Evolutionary conservation across 2,797 vertebrate species (phyloP).

Genomic region (Falco cherrug): DNA sequence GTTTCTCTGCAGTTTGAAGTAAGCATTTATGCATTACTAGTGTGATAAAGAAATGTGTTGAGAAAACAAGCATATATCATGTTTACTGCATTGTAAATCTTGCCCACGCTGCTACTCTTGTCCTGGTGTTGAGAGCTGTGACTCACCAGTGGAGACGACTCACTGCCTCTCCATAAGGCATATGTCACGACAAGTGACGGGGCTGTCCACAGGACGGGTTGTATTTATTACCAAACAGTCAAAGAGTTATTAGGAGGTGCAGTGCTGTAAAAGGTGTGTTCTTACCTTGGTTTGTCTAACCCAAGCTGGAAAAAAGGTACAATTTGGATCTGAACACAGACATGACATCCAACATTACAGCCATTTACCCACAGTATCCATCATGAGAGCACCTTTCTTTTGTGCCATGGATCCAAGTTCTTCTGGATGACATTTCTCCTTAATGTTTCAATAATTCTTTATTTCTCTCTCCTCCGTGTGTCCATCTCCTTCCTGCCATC

Average conservation of each 20-base stretch:
- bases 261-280: background rate
- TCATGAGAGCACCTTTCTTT: background rate
- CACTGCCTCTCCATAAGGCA: rapidly evolving
- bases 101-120: background rate
- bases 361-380: background rate
- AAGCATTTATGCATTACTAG: background rate
- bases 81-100: background rate
- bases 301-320: background rate
- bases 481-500: background rate
- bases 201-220: background rate
- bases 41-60: background rate
- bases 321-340: background rate
- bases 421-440: background rate
- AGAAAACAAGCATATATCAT: background rate
- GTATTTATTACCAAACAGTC: background rate
- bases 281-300: background rate
- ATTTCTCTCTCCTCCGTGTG: background rate
- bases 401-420: background rate
- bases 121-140: background rate
- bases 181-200: background rate
- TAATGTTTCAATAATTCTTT: background rate
- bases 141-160: background rate
- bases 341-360: background rate
- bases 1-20: background rate
- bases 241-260: background rate